Evolutionary conservation across 2,797 vertebrate species (phyloP).

Genomic region (Cyprinodon diabolis): DNA sequence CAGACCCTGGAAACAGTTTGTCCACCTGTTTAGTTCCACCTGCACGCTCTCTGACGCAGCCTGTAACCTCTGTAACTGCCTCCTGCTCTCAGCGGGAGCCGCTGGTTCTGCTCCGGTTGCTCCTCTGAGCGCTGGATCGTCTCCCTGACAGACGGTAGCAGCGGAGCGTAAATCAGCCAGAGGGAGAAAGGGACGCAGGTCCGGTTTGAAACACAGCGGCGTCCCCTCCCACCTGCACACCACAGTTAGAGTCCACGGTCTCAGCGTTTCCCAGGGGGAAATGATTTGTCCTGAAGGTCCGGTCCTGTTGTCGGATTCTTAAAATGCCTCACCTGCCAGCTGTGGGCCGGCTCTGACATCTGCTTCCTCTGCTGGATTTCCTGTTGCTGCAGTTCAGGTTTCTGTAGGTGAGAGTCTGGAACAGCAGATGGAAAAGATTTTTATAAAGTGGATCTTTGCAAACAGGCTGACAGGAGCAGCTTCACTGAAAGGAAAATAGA

Average conservation of each 20-base stretch:
- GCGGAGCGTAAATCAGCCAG: neutral
- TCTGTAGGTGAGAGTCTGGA: conserved; percentile 60
- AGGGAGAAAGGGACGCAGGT: neutral
- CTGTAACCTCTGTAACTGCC: conserved; percentile 49
- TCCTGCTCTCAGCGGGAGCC: conserved; percentile 58
- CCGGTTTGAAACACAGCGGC: neutral
- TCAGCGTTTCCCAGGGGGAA: neutral
- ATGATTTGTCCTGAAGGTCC: neutral
- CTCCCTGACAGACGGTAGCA: conserved; percentile 18
- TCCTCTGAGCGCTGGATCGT: neutral
- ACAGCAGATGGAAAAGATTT: conserved; percentile 61
- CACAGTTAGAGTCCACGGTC: neutral
- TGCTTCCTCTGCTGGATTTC: conserved; percentile 37
- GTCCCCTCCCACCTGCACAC: conserved; percentile 24
- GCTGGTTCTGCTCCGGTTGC: conserved; percentile 4
- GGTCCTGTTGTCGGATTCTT: neutral
- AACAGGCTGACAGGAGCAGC: conserved; percentile 44
- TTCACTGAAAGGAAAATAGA: conserved; percentile 27
- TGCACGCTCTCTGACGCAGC: conserved; percentile 28
- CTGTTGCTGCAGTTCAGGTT: conserved; percentile 21
- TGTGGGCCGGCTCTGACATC: conserved; percentile 44
- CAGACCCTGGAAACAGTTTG: conserved; percentile 15
- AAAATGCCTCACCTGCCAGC: neutral
- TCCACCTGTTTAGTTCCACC: conserved; percentile 61
- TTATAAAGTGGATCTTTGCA: conserved; percentile 42